Conservation (phyloP, 1,140 invertebrate genomes). For the Pseudomyrmex sp. region DNA sequence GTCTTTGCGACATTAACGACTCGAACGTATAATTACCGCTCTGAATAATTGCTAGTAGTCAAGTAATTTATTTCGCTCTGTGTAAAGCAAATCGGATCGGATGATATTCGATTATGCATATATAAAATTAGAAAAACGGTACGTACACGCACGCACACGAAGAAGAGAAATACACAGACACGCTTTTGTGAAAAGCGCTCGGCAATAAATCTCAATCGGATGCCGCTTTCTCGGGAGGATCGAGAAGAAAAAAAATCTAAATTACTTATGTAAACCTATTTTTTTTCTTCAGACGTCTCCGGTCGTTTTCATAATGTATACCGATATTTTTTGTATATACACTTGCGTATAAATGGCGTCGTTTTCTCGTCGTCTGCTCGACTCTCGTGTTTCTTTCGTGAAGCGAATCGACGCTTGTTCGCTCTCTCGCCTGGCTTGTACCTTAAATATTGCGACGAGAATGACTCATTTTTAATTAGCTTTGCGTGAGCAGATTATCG, state of each 20-base stretch:
- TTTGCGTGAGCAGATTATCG: no score
- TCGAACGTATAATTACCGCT: neutral
- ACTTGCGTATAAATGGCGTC: no score
- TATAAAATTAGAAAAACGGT: no score
- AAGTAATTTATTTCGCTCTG: neutral
- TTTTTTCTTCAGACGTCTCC: neutral
- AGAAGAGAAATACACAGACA: no score
- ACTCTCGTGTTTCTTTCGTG: no score
- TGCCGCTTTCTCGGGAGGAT: constrained; percentile 25
- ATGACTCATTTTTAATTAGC: no score
- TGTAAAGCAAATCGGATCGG: neutral
- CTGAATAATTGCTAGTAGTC: constrained; percentile 7
- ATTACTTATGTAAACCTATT: constrained; percentile 25
- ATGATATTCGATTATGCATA: no score
- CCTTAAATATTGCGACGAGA: no score
- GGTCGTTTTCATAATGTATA: constrained; percentile 24
- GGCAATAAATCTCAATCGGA: constrained; percentile 10
- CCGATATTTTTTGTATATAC: neutral
- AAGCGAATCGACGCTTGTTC: no score
- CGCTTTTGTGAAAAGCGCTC: neutral
- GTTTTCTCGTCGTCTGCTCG: neutral
- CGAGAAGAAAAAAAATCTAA: constrained; percentile 2
- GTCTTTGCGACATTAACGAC: neutral
- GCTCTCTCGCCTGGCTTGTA: no score
- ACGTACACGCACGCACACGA: no score